Base-by-base conservation (phyloP, 92 coral and sea anemone species). In the Pocillopora meandrina region DNA sequence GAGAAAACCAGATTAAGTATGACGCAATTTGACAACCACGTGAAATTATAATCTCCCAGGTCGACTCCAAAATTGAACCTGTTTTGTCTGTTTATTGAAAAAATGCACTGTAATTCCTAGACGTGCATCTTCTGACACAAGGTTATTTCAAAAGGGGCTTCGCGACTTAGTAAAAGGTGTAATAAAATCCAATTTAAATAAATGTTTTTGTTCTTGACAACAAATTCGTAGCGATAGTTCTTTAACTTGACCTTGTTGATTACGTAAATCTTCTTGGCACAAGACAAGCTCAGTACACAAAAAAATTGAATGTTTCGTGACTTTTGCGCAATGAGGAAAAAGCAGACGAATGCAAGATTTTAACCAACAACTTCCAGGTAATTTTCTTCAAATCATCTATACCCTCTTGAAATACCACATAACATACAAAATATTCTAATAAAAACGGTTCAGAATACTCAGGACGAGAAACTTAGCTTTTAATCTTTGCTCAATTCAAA, bases 81-180 rank as follows among this genome's bases (percentile, higher is more conserved):
- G 52, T 26, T 26, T 55, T 65, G 52, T 65, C 67, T 66, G 56
- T 55, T 21, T 12, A 57, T 11, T 52, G 15, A 4, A 79, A 21
- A 34, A 76, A 61, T 47, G 73, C 82, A 78, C 18, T 33, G 75
- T 79, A 66, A 67, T 70, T 52, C 64, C 18, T 12, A 7, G 14
- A 16, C 20, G 13, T 68, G 5, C 20, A 36, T 16, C 2, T 36
- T 36, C 10, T 70, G 21, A 12, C 55, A 33, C 75, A 8, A 33
- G 58, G 26, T 60, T 34, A 76, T 76, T 76, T 70, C 42, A 70
- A 70, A 31, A 36, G 47, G 2, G 8, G 77, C 20, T 70, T 81
- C 70, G 68, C 34, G 85, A 56, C 75, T 81, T 58, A 20, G 85
- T 21, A 56, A 71, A 36, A 17, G n/a, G 61, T 58, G 85, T 36